These are phyloP conservation scores for Microtus richardsoni DNA, from an alignment of 2,113 vertebrate species.

Conservation along the genomic window DNA sequence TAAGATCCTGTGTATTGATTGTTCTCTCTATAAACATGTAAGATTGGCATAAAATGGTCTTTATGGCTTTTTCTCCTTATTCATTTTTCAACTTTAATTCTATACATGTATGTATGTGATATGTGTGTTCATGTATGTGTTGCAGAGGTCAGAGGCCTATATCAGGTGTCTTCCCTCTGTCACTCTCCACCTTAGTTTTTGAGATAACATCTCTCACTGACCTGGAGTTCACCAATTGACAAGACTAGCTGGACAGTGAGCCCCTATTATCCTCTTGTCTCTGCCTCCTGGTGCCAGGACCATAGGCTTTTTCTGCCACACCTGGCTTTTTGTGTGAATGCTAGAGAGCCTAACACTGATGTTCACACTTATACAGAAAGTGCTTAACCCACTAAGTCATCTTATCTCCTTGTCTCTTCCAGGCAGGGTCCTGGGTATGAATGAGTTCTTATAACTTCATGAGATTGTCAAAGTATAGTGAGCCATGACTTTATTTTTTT, in stretches of 20 bases:
- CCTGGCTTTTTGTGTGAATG: not conserved
- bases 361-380: not conserved
- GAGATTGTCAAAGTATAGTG: constrained; percentile 22
- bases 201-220: not conserved
- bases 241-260: not conserved
- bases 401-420: not conserved
- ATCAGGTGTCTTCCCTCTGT: not conserved
- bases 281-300: not conserved
- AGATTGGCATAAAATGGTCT: constrained; percentile 21
- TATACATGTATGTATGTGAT: not conserved
- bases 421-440: not conserved
- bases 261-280: not conserved
- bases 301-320: not conserved
- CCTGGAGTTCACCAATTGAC: not conserved
- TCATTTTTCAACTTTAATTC: not conserved
- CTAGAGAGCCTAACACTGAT: not conserved
- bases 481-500: not conserved
- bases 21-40: constrained; percentile 50
- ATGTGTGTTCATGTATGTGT: not conserved
- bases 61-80: not conserved
- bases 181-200: too few relatives aligned
- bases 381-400: not conserved
- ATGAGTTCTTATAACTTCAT: not conserved
- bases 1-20: constrained; percentile 12
- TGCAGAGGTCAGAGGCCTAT: not conserved